Evolutionary conservation across 2,888 invertebrate genomes (phyloP).

Genomic region (Standfussiana lucernea): DNA sequence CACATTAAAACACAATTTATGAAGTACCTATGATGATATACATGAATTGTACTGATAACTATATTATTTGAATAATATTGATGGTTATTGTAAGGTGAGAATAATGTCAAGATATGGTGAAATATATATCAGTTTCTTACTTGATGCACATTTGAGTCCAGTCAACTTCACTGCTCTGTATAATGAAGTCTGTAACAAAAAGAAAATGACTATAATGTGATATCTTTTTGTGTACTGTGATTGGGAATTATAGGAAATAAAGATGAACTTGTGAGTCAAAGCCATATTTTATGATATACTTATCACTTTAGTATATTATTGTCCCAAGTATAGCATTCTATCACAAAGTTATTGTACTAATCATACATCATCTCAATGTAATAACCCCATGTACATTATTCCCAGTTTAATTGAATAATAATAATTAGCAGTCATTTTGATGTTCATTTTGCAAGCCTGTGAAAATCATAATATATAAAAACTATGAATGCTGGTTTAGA

Average conservation of each 20-base stretch:
- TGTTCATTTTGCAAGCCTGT: not conserved
- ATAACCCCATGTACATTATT: not conserved
- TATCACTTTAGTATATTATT: not conserved
- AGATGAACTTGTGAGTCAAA: not conserved
- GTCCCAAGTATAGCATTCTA: not conserved
- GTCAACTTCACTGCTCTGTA: slow-evolving; percentile 82
- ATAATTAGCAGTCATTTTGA: not conserved
- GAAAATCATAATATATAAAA: not conserved
- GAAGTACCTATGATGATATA: not conserved
- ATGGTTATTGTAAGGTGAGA: not conserved
- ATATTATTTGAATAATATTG: not conserved
- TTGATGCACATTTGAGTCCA: slow-evolving; percentile 84
- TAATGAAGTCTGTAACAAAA: slow-evolving; percentile 79
- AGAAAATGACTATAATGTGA: slow-evolving; percentile 1
- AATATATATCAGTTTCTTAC: slow-evolving; percentile 75
- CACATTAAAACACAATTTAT: not conserved
- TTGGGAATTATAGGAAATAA: not conserved
- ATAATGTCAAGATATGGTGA: not conserved
- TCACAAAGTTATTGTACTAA: not conserved
- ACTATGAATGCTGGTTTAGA: not conserved
- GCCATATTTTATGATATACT: not conserved
- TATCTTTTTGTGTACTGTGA: not conserved
- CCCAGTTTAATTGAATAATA: not conserved
- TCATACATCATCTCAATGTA: not conserved
- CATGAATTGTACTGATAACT: not conserved